Evolutionary conservation across 2,888 invertebrate species (phyloP).

Genomic region (Bedellia somnulentella): DNA sequence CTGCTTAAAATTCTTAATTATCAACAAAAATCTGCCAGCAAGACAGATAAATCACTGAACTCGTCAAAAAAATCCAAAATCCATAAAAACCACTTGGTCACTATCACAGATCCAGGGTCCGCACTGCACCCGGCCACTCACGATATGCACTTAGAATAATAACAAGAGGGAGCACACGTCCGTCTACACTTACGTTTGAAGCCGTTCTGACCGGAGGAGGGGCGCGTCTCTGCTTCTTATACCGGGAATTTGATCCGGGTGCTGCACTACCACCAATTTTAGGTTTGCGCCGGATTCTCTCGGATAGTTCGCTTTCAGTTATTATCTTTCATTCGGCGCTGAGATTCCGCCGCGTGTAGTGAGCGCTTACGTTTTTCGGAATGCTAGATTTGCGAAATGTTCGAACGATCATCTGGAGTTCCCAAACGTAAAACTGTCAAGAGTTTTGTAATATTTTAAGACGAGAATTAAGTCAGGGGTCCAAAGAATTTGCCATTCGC

Average conservation of each 20-base stretch:
- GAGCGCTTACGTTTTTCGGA: too few species aligned
- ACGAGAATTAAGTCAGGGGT: too few species aligned
- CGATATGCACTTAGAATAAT: slow-evolving; percentile 19
- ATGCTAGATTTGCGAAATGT: too few species aligned
- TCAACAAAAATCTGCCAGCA: too few species aligned
- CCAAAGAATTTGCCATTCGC: too few species aligned
- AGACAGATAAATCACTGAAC: slow-evolving; percentile 10
- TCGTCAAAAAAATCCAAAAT: slow-evolving; percentile 29
- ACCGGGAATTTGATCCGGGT: slow-evolving; percentile 79
- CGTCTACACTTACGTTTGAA: slow-evolving; percentile 87
- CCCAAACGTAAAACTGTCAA: too few species aligned
- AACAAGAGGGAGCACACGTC: slow-evolving; percentile 21
- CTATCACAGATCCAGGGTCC: background rate
- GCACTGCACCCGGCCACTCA: slow-evolving; percentile 19
- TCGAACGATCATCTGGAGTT: background rate
- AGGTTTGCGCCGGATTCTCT: slow-evolving; percentile 49
- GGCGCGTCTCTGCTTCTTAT: slow-evolving; percentile 73
- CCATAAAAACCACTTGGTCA: too few species aligned
- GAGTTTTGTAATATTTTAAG: too few species aligned
- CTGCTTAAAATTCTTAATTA: too few species aligned
- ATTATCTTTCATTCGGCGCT: slow-evolving; percentile 45
- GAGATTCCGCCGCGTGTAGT: too few species aligned
- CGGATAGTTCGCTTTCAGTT: slow-evolving; percentile 49
- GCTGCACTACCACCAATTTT: slow-evolving; percentile 55
- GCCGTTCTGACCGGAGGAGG: slow-evolving; percentile 91